Conservation (phyloP, 2,797 vertebrate species). For the Leontopithecus rosalia region DNA sequence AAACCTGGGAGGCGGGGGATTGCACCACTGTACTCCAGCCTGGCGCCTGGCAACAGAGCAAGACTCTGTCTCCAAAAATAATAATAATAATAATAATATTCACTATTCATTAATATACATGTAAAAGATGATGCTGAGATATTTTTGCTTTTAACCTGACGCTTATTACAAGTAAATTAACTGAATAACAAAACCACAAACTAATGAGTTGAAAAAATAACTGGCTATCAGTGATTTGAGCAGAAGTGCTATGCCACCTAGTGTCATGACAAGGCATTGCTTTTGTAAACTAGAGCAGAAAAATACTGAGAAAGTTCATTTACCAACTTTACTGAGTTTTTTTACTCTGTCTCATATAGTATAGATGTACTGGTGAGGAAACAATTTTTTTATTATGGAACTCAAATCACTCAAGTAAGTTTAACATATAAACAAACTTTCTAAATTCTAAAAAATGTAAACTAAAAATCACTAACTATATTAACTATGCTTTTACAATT, state of each 20-base stretch:
- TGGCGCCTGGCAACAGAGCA: no score
- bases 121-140: slow-evolving; percentile 6
- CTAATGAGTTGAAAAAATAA: slow-evolving; percentile 10
- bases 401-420: not conserved
- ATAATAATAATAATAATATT: no score
- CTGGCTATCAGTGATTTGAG: not conserved
- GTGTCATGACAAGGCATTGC: slow-evolving; percentile 12
- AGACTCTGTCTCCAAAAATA: no score
- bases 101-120: not conserved
- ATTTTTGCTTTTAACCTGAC: slow-evolving; percentile 25
- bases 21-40: no score
- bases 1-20: no score
- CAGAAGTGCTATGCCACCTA: slow-evolving; percentile 61
- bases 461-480: not conserved
- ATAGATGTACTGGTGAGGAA: not conserved
- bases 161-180: slow-evolving; percentile 19
- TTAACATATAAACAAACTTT: slow-evolving; percentile 30
- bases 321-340: not conserved
- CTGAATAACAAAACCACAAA: slow-evolving; percentile 17
- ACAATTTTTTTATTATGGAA: not conserved
- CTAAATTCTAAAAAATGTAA: not conserved
- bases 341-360: not conserved
- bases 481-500: not conserved
- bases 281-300: not conserved
- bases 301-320: not conserved